Base-by-base conservation (phyloP, 2,888 invertebrate species). In the Caenorhabditis virilis region DNA sequence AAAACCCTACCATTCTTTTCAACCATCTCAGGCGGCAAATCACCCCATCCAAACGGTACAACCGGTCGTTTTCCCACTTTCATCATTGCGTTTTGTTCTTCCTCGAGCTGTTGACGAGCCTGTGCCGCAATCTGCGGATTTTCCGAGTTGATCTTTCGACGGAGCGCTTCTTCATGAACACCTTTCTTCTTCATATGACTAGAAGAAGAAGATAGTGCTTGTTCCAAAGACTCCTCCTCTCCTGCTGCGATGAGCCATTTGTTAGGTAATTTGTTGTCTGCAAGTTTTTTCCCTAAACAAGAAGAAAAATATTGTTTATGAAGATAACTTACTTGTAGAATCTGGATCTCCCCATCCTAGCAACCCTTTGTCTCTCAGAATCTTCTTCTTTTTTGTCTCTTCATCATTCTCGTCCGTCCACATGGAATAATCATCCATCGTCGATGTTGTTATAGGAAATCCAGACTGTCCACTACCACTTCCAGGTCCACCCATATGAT, bases 321-420 rank as follows among this genome's bases (percentile, higher is more conserved):
- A 43, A 23, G 22, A 26, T 39, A 43, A 56, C 56, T 56, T n/a
- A 62, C 53, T 65, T 2, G 53, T 49, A 16, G 42, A 36, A 2
- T 65, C 65, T 16, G 65, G 56, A 20, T 65, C 65, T 3, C 65
- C 65, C 65, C 65, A 65, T 4, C 27, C 49, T 2, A 51, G n/a
- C n/a, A 65, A 25, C 36, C 65, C 65, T 46, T 65, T 65, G 26
- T 65, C 65, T n/a, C 56, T 33, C 25, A 65, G 46, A 18, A 50
- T 38, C 50, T 65, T 65, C 53, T 65, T 65, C 49, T 46, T 51
- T 47, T 65, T 65, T 23, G 65, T 56, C 15, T 65, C 65, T 39
- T 65, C 65, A 25, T 65, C 65, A 43, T 65, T 60, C 25, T 65
- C 60, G 30, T 65, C 65, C 1, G 65, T 65, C 65, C 65, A 65